Evolutionary conservation across 1,140 invertebrate genomes (phyloP).

Genomic region (Lasaia peninsularis): DNA sequence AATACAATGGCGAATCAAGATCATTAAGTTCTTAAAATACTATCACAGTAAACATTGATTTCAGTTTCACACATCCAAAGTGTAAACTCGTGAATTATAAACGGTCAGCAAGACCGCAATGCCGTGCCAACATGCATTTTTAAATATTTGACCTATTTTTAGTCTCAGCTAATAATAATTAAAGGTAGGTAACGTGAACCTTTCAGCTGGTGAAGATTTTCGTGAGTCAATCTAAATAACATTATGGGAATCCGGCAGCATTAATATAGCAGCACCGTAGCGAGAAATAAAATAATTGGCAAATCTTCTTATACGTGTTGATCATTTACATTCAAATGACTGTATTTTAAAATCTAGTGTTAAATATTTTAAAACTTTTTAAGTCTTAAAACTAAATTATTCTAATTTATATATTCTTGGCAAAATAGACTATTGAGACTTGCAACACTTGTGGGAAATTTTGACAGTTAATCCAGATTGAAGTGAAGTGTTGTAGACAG

Average conservation of each 20-base stretch:
- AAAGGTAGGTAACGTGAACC: slow-evolving; percentile 76
- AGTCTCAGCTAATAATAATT: slow-evolving; percentile 73
- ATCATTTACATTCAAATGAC: no score
- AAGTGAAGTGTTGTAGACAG: slow-evolving; percentile 58
- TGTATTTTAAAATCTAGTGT: no score
- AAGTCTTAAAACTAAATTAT: no score
- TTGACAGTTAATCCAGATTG: slow-evolving; percentile 51
- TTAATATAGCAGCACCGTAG: slow-evolving; percentile 36
- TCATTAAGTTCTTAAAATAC: neutral
- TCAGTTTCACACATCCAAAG: neutral
- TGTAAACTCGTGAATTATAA: slow-evolving; percentile 31
- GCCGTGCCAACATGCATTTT: slow-evolving; percentile 62
- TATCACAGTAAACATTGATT: neutral
- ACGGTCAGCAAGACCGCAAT: slow-evolving; percentile 28
- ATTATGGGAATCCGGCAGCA: slow-evolving; percentile 30
- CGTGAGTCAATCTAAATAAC: slow-evolving; percentile 27
- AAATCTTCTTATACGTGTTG: neutral
- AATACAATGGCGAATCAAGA: neutral
- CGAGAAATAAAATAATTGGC: neutral
- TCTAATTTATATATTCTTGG: neutral
- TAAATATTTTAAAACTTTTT: no score
- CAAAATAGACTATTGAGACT: slow-evolving; percentile 22
- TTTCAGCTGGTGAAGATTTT: slow-evolving; percentile 55
- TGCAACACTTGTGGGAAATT: slow-evolving; percentile 48
- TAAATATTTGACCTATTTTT: slow-evolving; percentile 76